Evolutionary conservation across 2,888 invertebrate species (phyloP).

Genomic region (Mythimna pallens): DNA sequence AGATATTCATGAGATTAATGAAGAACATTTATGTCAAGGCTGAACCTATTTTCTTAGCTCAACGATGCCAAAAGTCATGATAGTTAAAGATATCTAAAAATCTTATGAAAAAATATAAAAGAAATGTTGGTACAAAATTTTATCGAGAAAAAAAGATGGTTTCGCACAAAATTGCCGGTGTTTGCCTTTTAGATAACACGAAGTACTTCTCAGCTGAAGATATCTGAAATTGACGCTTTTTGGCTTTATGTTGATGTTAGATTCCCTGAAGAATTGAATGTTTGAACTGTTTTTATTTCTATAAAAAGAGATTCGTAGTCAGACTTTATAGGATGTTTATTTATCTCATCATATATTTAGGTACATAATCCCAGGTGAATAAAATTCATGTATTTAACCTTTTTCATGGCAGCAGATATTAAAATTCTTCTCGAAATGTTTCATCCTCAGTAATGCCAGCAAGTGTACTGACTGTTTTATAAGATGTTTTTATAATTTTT

Average conservation of each 20-base stretch:
- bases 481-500: conserved; percentile 28
- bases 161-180: conserved; percentile 14
- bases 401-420: conserved; percentile 5
- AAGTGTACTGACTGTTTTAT: conserved; percentile 15
- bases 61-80: neutral
- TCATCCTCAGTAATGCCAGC: neutral
- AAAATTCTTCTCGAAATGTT: conserved; percentile 8
- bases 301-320: conserved; percentile 5
- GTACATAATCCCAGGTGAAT: conserved; percentile 5
- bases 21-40: conserved; percentile 17
- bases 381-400: conserved; percentile 10
- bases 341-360: conserved; percentile 11
- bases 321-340: neutral
- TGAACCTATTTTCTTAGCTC: neutral
- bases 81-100: conserved; percentile 5
- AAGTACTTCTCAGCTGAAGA: conserved; percentile 34
- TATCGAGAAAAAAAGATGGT: conserved; percentile 8
- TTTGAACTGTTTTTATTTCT: conserved; percentile 39
- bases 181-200: conserved; percentile 41
- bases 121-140: conserved; percentile 3
- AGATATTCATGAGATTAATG: conserved; percentile 25
- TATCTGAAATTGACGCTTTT: conserved; percentile 32
- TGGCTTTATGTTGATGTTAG: conserved; percentile 33
- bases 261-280: conserved; percentile 38
- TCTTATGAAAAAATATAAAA: conserved; percentile 7